Conservation (phyloP, 2,888 invertebrate genomes). For the Pherbina coryleti region DNA sequence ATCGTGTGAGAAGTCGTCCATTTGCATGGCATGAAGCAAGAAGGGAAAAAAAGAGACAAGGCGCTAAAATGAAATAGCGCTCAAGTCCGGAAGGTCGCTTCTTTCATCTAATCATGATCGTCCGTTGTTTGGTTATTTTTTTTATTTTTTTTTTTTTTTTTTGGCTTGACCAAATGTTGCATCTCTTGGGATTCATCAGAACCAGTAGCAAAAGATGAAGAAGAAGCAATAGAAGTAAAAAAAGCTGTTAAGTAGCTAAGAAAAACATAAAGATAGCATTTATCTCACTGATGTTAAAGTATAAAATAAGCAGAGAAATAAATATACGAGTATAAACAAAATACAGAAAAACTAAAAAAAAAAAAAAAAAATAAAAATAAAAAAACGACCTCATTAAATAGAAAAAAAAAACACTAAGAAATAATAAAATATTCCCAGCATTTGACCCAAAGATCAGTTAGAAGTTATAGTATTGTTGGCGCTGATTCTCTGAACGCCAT, state of each 20-base stretch:
- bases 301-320: background rate
- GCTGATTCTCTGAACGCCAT: background rate
- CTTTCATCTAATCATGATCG: constrained; percentile 25
- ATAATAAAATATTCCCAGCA: background rate
- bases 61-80: background rate
- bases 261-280: constrained; percentile 38
- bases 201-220: too few species aligned
- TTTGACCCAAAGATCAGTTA: constrained; percentile 2
- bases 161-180: background rate
- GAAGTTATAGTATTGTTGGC: background rate
- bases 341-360: background rate
- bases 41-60: background rate
- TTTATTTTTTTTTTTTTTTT: background rate
- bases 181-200: too few species aligned
- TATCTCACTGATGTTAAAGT: constrained; percentile 12
- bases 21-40: background rate
- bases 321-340: background rate
- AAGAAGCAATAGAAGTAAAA: background rate
- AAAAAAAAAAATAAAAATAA: too few species aligned
- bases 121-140: background rate
- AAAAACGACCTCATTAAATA: background rate
- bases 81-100: constrained; percentile 25
- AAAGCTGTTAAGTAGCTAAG: constrained; percentile 28
- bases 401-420: background rate
- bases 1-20: background rate